Evolutionary conservation across 2,113 vertebrate genomes (phyloP).

Genomic region (Oncorhynchus clarkii): DNA sequence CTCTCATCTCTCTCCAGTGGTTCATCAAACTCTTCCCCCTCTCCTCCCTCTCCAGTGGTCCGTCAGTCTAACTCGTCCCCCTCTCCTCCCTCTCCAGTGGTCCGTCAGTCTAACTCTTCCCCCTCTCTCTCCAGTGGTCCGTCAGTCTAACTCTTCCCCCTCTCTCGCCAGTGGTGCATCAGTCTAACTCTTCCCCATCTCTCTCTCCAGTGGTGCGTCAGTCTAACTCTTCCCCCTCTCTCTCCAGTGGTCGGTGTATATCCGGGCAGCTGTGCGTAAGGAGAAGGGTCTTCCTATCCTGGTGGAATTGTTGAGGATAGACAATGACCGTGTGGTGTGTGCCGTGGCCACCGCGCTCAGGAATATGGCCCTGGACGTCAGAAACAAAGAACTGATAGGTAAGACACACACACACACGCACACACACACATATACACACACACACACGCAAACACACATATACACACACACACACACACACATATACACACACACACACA

Average conservation of each 20-base stretch:
- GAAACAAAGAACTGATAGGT: conserved; percentile 99
- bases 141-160: conserved; percentile 4
- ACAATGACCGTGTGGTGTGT: conserved; percentile 97
- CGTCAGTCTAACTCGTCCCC: too few species aligned
- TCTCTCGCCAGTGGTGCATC: not conserved
- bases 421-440: not conserved
- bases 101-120: not conserved
- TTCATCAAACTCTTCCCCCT: not conserved
- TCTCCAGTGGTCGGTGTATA: conserved; percentile 94
- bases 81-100: too few species aligned
- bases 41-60: not conserved
- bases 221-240: too few species aligned
- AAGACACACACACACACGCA: conserved; percentile 20
- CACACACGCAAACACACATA: too few species aligned
- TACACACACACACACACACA: too few species aligned
- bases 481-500: too few species aligned
- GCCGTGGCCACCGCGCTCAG: conserved; percentile 96
- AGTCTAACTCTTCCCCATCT: too few species aligned
- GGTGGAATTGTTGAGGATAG: conserved; percentile 96
- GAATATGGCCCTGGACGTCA: conserved; percentile 98
- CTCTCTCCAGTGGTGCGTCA: too few species aligned
- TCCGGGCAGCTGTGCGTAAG: conserved; percentile 94
- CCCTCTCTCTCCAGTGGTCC: not conserved
- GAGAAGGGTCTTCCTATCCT: conserved; percentile 97
- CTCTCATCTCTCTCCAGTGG: not conserved